Conservation (phyloP, 2,888 invertebrate species). For the Troides aeacus region DNA sequence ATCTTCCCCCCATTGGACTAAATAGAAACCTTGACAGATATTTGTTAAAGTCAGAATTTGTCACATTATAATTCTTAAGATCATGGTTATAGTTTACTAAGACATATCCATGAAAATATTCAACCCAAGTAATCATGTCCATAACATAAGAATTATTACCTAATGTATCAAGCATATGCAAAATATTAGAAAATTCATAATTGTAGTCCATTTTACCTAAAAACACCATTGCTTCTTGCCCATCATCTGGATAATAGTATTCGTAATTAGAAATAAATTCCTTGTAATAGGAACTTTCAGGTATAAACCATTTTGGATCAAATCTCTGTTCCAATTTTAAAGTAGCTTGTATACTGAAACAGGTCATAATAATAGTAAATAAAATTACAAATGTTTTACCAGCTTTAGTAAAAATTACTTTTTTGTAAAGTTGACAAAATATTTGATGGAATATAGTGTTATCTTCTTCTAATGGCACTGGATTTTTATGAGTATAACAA, state of each 20-base stretch:
- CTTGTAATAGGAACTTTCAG: conserved; percentile 83
- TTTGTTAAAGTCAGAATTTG: conserved; percentile 79
- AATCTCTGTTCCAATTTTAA: conserved; percentile 86
- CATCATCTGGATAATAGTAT: conserved; percentile 83
- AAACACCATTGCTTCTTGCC: conserved; percentile 82
- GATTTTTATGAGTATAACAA: conserved; percentile 82
- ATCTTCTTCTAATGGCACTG: conserved; percentile 74
- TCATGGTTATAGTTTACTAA: conserved; percentile 74
- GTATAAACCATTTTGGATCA: conserved; percentile 89
- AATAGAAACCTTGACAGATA: conserved; percentile 85
- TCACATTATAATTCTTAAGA: conserved; percentile 71
- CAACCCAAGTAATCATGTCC: conserved; percentile 82
- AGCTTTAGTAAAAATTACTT: conserved; percentile 82
- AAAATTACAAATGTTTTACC: conserved; percentile 84
- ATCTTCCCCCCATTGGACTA: conserved; percentile 84
- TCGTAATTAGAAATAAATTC: conserved; percentile 79
- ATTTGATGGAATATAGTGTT: conserved; percentile 80
- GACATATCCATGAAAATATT: conserved; percentile 82
- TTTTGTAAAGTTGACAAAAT: conserved; percentile 82
- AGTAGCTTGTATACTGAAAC: conserved; percentile 82
- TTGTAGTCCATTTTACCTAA: conserved; percentile 84
- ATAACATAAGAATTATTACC: conserved; percentile 76
- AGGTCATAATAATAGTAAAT: conserved; percentile 80
- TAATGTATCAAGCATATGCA: conserved; percentile 75
- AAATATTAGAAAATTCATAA: conserved; percentile 80